Evolutionary conservation across 2,797 vertebrate genomes (phyloP).

Genomic region (Ibycter americanus): DNA sequence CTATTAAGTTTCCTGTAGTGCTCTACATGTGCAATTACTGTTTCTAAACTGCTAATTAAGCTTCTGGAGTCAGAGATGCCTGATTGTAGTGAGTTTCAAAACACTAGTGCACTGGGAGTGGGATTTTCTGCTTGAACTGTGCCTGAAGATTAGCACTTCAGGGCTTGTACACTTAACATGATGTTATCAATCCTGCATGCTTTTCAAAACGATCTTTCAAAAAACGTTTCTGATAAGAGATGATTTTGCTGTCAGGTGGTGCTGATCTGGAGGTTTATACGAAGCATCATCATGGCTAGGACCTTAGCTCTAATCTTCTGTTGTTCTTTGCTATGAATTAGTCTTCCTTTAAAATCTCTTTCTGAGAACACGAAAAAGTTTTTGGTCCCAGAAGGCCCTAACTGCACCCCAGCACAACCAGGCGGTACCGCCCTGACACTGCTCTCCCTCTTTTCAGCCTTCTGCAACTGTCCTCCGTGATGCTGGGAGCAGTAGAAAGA

Average conservation of each 20-base stretch:
- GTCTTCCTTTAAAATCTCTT: neutral
- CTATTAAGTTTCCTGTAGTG: neutral
- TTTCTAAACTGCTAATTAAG: constrained; percentile 42
- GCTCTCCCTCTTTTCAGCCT: neutral
- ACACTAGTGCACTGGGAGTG: neutral
- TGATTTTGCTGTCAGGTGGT: neutral
- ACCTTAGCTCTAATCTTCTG: neutral
- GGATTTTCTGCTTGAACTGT: neutral
- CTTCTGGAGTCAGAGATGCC: constrained; percentile 2
- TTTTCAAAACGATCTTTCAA: neutral
- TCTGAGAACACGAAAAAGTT: neutral
- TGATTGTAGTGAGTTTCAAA: constrained; percentile 14
- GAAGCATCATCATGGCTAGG: neutral
- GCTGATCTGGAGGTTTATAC: neutral
- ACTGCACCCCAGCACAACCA: neutral
- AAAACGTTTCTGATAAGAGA: neutral
- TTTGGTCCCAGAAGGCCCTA: neutral
- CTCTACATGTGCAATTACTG: neutral
- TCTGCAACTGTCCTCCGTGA: neutral
- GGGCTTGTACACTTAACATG: neutral
- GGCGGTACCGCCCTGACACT: neutral
- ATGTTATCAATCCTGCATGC: neutral
- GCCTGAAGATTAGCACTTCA: neutral
- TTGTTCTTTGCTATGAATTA: neutral
- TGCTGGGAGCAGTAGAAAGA: neutral